Evolutionary conservation across 2,113 vertebrate genomes (phyloP).

Genomic region (Pelodiscus sinensis): DNA sequence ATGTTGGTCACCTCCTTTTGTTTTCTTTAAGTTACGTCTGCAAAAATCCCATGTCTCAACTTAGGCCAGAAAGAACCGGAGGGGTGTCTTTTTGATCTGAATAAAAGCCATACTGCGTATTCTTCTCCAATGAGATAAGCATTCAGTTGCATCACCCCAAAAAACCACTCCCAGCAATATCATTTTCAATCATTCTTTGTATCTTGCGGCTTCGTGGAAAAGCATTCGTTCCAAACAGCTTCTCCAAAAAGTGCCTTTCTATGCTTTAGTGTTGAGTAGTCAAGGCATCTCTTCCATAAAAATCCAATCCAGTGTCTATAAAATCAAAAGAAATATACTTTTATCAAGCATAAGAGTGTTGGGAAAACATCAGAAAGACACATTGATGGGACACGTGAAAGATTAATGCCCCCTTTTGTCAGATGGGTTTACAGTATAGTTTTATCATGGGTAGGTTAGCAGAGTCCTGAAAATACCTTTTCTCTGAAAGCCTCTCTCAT

Average conservation of each 20-base stretch:
- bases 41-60: conserved; percentile 9
- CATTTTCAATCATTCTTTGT: conserved; percentile 56
- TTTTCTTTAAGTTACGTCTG: neutral
- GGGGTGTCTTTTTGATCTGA: conserved; percentile 54
- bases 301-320: conserved; percentile 63
- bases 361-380: conserved; percentile 68
- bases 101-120: conserved; percentile 64
- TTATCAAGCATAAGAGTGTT: conserved; percentile 64
- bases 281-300: conserved; percentile 61
- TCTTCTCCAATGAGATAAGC: conserved; percentile 43
- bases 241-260: conserved; percentile 71
- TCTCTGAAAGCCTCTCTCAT: conserved; percentile 66
- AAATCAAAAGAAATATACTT: conserved; percentile 34
- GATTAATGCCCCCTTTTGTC: conserved; percentile 66
- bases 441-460: conserved; percentile 68
- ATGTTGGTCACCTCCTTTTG: neutral
- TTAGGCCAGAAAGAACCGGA: neutral
- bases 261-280: conserved; percentile 60
- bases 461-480: conserved; percentile 67
- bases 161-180: conserved; percentile 57
- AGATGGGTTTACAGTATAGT: conserved; percentile 76
- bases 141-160: conserved; percentile 28
- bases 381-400: conserved; percentile 70
- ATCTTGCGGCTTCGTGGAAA: conserved; percentile 37
- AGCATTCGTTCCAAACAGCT: conserved; percentile 6